Evolutionary conservation across 2,113 vertebrate genomes (phyloP).

Genomic region (Rhinoderma darwinii): DNA sequence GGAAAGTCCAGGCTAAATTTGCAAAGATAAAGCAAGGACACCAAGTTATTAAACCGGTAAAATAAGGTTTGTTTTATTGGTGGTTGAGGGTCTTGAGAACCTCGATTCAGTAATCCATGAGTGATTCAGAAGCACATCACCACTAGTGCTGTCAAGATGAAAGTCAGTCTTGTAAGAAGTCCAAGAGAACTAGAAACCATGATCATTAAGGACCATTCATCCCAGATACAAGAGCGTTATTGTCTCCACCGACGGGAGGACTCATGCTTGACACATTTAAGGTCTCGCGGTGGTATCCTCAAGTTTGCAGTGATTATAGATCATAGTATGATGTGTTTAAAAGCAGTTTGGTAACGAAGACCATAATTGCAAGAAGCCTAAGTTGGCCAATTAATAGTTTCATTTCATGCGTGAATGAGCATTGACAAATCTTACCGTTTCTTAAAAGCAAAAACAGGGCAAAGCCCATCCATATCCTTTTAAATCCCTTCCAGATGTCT

Average conservation of each 20-base stretch:
- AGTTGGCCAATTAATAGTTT: too few species aligned
- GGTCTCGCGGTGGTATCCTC: not conserved
- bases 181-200: not conserved
- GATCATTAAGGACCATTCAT: not conserved
- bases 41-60: conserved; percentile 17
- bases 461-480: too few species aligned
- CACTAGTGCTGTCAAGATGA: not conserved
- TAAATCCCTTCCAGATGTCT: too few species aligned
- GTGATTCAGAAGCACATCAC: conserved; percentile 39
- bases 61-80: conserved; percentile 10
- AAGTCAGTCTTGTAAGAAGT: not conserved
- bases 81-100: not conserved
- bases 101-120: not conserved
- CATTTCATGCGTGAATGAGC: too few species aligned
- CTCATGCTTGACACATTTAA: not conserved
- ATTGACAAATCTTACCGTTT: too few species aligned
- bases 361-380: too few species aligned
- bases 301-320: not conserved
- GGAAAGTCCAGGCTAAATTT: conserved; percentile 74
- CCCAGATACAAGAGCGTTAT: not conserved
- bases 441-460: too few species aligned
- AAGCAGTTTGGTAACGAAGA: too few species aligned
- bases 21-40: conserved; percentile 41
- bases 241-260: not conserved
- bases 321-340: not conserved